Percentiles rank a stretch among this genome's conserved stretches.
Conservation (phyloP, 2,113 vertebrate genomes). For the Thunnus maccoyii region DNA sequence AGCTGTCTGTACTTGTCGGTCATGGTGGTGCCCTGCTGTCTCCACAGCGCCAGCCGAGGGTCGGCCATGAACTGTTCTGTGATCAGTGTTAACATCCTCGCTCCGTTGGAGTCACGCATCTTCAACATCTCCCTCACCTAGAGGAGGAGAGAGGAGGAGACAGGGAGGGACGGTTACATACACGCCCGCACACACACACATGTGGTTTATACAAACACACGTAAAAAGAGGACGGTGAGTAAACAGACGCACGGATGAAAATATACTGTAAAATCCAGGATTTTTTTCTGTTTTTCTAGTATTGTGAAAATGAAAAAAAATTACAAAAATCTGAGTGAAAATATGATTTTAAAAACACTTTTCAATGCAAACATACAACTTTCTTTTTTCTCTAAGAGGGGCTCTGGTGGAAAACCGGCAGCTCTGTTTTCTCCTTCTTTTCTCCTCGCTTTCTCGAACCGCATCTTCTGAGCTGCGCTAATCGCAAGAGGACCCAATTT, state of each 20-base stretch:
- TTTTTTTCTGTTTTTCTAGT: too few relatives aligned
- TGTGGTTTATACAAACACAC: slow-evolving; percentile 29
- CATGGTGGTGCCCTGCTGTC: slow-evolving; percentile 98
- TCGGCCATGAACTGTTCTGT: slow-evolving; percentile 99
- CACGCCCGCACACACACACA: slow-evolving; percentile 7
- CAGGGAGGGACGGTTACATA: slow-evolving; percentile 16
- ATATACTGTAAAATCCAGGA: too few relatives aligned
- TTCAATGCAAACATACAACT: not conserved
- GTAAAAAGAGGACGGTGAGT: not conserved
- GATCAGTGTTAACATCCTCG: slow-evolving; percentile 98
- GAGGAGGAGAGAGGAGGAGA: slow-evolving; percentile 39
- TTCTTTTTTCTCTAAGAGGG: not conserved
- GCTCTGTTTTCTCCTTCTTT: not conserved
- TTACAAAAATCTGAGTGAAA: not conserved
- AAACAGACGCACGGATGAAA: slow-evolving; percentile 10
- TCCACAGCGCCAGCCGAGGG: slow-evolving; percentile 95
- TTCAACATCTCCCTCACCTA: slow-evolving; percentile 99
- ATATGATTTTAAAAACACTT: not conserved
- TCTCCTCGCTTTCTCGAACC: slow-evolving; percentile 14
- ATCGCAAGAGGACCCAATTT: slow-evolving; percentile 43
- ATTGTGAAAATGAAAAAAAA: not conserved
- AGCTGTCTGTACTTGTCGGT: slow-evolving; percentile 99
- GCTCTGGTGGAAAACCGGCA: not conserved
- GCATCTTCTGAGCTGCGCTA: slow-evolving; percentile 10
- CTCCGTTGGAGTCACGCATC: slow-evolving; percentile 98